Base-by-base conservation (phyloP, 2,888 invertebrate genomes). In the Amphipyra tragopoginis region DNA sequence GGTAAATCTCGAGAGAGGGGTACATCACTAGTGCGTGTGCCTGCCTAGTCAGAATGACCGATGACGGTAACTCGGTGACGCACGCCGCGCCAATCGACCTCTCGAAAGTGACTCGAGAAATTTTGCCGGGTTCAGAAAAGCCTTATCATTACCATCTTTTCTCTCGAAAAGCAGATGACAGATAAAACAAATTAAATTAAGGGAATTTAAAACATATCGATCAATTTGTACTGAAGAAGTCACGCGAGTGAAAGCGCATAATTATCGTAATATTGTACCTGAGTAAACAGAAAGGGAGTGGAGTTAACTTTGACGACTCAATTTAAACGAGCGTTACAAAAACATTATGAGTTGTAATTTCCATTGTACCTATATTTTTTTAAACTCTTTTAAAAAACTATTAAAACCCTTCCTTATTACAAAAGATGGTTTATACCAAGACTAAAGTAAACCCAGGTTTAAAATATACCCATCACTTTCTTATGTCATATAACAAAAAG, bases 211-310 rank as follows among this genome's bases (percentile, higher is more conserved):
- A 69, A 59, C 14, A 14, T 33, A 36, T 60, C 60, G 40, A 65
- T 60, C 51, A 69, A 70, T 66, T 65, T 64, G 65, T 69, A 66
- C 10, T 42, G 40, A 29, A 74, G 70, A 77, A 78, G 72, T 79
- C 80, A 78, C 72, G 74, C 76, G 63, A 86, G 85, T 85, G 88
- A 87, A 88, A 88, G 87, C 83, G 34, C 55, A 43, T 60, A 29
- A 29, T 7, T 7, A 45, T 69, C 65, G 48, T 43, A 61, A 55
- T 61, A 65, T 58, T 56, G 53, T 49, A 63, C 47, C 40, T 67
- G 34, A 48, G 62, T 42, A 55, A 73, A 73, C 61, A 61, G 43
- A 58, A 49, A 57, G 11, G 40, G 29, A 42, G 36, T n/a, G 51
- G 66, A 71, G 66, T 48, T 15, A 15, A 15, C 13, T 55, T n/a